Percentiles rank a stretch among this genome's conserved stretches.
Conservation (phyloP, 1,140 invertebrate species). For the Drosophila jambulina region DNA sequence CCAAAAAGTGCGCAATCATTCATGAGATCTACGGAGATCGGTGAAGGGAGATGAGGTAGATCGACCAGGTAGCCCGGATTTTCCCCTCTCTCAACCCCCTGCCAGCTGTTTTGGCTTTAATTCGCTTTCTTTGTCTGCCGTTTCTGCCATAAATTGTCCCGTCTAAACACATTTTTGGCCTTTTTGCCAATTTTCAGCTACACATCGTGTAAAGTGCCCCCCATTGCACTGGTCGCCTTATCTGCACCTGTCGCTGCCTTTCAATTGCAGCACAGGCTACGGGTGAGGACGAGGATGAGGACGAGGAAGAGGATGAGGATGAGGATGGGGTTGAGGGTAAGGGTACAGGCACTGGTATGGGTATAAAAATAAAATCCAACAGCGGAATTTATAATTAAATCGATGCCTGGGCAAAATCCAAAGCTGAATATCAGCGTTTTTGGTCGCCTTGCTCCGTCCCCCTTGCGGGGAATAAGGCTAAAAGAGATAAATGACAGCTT, state of each 20-base stretch:
- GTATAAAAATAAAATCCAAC: constrained; percentile 43
- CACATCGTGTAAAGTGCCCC: constrained; percentile 73
- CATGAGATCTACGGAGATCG: constrained; percentile 52
- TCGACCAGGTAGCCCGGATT: constrained; percentile 24
- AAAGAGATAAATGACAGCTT: constrained; percentile 55
- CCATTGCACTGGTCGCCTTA: constrained; percentile 47
- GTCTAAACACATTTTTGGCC: constrained; percentile 64
- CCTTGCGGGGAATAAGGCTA: constrained; percentile 9
- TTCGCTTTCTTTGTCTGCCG: constrained; percentile 38
- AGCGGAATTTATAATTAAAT: constrained; percentile 47
- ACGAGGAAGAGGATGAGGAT: no score
- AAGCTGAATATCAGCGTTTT: constrained; percentile 25
- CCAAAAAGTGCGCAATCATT: constrained; percentile 73
- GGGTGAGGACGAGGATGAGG: neutral
- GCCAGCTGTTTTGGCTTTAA: constrained; percentile 18
- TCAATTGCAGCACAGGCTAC: constrained; percentile 22
- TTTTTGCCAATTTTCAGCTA: constrained; percentile 75
- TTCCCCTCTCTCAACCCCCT: neutral
- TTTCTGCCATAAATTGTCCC: constrained; percentile 71
- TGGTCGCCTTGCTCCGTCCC: neutral
- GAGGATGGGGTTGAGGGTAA: neutral
- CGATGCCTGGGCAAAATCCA: constrained; percentile 43
- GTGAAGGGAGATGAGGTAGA: constrained; percentile 12
- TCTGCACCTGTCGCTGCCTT: constrained; percentile 65
- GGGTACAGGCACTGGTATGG: neutral